Evolutionary conservation across 2,797 vertebrate species (phyloP), one percentile per base, ranked within the genome.

Genomic region (Labeo calbasu): DNA sequence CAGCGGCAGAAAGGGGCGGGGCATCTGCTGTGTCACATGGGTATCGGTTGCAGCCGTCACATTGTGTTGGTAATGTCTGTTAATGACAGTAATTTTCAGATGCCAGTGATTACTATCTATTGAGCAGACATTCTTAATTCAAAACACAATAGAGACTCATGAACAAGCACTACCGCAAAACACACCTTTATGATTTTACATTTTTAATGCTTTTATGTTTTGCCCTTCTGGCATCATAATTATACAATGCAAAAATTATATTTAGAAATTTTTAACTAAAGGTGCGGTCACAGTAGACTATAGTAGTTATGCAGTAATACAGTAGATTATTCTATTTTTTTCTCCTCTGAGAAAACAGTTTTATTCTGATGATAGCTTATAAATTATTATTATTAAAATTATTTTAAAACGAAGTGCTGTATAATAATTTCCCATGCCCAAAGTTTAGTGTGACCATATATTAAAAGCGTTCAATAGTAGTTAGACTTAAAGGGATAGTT

Each of bases 21-120:
- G 95, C 65, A 96, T 96, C 89, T 96, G 96, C 92, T 98, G 97
- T 2, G 93, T 97, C 92, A 97, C 95, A 59, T 98, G 97, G 97
- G 95, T 96, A 91, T 96, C 96, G 8, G 96, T 98, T 40, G 95
- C 96, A 0, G 93, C 97, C 2, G 96, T 97, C 87, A 96, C 96
- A 28, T 89, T 97, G 82, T 96, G 96, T 94, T 98, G 97, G 97
- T 98, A 95, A 94, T 21, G 46, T 55, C 23, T 46, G 46, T 94
- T 78, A 57, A 65, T 81, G 50, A 68, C 69, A 36, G 7, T 36
- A 1, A 55, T 53, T 75, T 25, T 57, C n/a, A 61, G 61, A 59
- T 63, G 46, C 63, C 15, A 28, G 10, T 25, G 46, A 48, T 32
- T 68, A 10, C 10, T 68, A 5, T 48, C 6, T 55, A 5, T 28